Conservation (phyloP, 2,888 invertebrate species). For the Zelleria hepariella region DNA sequence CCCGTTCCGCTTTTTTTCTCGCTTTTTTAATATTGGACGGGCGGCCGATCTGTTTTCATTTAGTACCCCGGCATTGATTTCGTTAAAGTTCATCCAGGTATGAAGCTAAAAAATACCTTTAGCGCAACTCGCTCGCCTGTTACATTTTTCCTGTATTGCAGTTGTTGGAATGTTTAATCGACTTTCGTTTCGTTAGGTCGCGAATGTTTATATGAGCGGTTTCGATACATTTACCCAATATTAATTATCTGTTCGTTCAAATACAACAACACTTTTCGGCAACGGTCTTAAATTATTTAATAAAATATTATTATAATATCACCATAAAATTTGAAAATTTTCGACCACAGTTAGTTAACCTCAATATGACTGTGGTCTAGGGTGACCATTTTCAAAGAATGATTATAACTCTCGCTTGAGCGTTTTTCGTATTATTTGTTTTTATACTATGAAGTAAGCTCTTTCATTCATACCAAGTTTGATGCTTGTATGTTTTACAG, state of each 20-base stretch:
- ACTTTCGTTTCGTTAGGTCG: neutral
- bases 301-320: too few relatives aligned
- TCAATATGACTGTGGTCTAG: too few relatives aligned
- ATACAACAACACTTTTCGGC: too few relatives aligned
- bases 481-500: too few relatives aligned
- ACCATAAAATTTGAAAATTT: too few relatives aligned
- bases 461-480: too few relatives aligned
- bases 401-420: too few relatives aligned
- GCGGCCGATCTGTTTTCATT: constrained; percentile 1
- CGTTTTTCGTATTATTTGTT: too few relatives aligned
- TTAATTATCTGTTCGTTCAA: neutral
- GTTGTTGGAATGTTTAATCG: neutral
- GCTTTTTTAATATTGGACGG: neutral
- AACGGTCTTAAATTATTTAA: too few relatives aligned
- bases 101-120: neutral
- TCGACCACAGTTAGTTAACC: too few relatives aligned
- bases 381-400: too few relatives aligned
- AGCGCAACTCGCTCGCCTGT: neutral
- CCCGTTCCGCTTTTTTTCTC: neutral
- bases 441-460: too few relatives aligned
- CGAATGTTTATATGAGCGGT: neutral
- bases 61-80: neutral
- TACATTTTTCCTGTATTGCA: neutral
- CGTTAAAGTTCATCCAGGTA: neutral
- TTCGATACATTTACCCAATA: neutral